Evolutionary conservation across 2,888 invertebrate species (phyloP).

Genomic region (Erannis defoliaria): DNA sequence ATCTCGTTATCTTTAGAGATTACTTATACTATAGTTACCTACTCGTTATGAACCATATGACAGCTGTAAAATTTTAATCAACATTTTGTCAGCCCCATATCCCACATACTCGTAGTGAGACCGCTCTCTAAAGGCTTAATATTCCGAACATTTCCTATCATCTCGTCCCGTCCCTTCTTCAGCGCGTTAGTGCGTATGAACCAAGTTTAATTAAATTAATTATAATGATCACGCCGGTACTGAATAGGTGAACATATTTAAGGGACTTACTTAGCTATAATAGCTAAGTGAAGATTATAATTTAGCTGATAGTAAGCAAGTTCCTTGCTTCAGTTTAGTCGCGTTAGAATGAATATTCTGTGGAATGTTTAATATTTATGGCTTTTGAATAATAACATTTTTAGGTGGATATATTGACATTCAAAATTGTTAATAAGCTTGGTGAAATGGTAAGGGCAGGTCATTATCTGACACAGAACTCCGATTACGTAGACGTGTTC

Average conservation of each 20-base stretch:
- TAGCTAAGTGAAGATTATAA: conserved; percentile 30
- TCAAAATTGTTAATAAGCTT: no score
- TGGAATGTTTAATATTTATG: neutral
- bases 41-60: no score
- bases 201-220: conserved; percentile 62
- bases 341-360: neutral
- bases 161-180: conserved; percentile 55
- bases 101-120: conserved; percentile 1
- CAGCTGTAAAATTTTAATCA: neutral
- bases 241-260: conserved; percentile 35
- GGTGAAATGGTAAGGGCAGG: no score
- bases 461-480: no score
- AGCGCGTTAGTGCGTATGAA: conserved; percentile 41
- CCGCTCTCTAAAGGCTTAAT: conserved; percentile 47
- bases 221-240: conserved; percentile 50
- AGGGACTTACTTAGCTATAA: conserved; percentile 35
- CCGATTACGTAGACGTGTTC: no score
- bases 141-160: conserved; percentile 61
- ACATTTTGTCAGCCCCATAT: neutral
- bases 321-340: neutral
- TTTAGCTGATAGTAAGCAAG: conserved; percentile 16
- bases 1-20: no score
- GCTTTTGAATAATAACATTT: no score
- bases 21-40: no score
- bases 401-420: no score